Evolutionary conservation across 2,113 vertebrate species (phyloP), one percentile per base, ranked within the genome.

Genomic region (Syngnathoides biaculeatus): DNA sequence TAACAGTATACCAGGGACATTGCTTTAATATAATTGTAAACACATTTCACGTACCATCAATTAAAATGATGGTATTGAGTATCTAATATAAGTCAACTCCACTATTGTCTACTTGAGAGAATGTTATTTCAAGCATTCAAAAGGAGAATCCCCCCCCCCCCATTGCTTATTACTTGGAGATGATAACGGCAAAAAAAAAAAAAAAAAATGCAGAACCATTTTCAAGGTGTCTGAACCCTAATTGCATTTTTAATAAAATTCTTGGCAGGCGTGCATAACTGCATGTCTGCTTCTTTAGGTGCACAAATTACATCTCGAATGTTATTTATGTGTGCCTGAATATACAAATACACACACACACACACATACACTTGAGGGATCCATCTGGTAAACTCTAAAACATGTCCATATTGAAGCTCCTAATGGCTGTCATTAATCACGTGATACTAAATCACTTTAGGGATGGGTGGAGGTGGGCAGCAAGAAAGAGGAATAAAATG

Each of bases 341-440:
- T 39, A 72, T 40, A 80, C 43, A 74, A 59, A 61, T 65, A 64
- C 42, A 65, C 30, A 38, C 22, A 67, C 43, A 62, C 55, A 60
- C 59, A 53, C 11, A 45, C 64, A 66, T 73, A 77, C 7, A 47
- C 70, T 74, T 72, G 74, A 66, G 71, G 76, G 72, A 79, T 68
- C 40, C 74, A 78, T 87, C 75, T 84, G 71, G 74, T 86, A 78
- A 90, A 88, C 86, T 86, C 71, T 72, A 66, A 82, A 77, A 79
- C 84, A 74, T 66, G 73, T 57, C 75, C 81, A 86, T 87, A 89
- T 84, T 71, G 85, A 91, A 82, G 78, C 73, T 65, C 72, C 75
- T 90, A 91, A 91, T 86, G 86, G 87, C 68, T 43, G 52, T 80
- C 87, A 87, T 91, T 89, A 87, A 92, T 91, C 88, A 89, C 81